Evolutionary conservation across 2,113 vertebrate genomes (phyloP).

Genomic region (Phalacrocorax pelagicus): DNA sequence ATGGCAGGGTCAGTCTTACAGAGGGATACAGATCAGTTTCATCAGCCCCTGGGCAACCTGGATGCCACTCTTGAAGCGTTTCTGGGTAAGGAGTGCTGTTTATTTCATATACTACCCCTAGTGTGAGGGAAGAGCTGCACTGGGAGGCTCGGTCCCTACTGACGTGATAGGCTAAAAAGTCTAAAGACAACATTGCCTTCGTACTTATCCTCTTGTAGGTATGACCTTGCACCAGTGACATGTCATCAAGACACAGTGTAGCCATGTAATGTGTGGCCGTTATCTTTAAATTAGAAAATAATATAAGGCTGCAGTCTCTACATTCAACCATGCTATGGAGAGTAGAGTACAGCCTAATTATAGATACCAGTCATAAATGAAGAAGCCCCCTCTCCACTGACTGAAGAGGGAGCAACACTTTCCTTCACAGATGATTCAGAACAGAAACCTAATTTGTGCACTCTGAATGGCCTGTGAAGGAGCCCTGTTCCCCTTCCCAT

Average conservation of each 20-base stretch:
- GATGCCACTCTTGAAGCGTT: not conserved
- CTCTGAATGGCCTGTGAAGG: not conserved
- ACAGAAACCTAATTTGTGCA: not conserved
- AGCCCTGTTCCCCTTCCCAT: not conserved
- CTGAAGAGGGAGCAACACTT: not conserved
- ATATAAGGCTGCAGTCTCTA: not conserved
- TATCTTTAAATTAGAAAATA: not conserved
- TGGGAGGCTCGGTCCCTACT: not conserved
- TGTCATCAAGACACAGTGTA: accelerated
- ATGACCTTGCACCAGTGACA: no score
- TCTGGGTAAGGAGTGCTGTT: not conserved
- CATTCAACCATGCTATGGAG: not conserved
- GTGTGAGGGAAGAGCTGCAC: not conserved
- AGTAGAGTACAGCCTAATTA: not conserved
- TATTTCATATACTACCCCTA: accelerated
- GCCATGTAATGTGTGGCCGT: accelerated
- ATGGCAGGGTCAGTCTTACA: not conserved
- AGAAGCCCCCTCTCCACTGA: not conserved
- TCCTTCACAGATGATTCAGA: not conserved
- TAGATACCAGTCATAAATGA: not conserved
- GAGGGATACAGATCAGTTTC: not conserved
- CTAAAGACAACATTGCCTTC: not conserved
- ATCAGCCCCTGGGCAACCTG: not conserved
- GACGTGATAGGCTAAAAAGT: not conserved
- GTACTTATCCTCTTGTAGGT: not conserved